Base-by-base conservation (phyloP, 2,888 invertebrate species). In the Hartigia nigra region DNA sequence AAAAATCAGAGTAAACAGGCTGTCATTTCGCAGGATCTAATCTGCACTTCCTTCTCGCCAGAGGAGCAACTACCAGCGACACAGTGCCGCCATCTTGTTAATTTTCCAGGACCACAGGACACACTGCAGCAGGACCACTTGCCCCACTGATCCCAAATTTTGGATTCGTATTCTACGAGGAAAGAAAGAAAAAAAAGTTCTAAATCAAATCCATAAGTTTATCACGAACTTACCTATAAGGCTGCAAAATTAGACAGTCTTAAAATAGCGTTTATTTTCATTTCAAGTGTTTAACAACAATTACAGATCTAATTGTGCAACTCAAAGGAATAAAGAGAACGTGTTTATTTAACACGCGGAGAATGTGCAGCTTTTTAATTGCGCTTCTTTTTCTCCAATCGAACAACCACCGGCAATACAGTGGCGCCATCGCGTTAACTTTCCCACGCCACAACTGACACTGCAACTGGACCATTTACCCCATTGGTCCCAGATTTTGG, bases 11-110 rank as follows among this genome's bases (percentile, higher is more conserved):
- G 39, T 4, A 55, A 86, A 78, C 92, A 92, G 23, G 89, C 85
- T 55, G 88, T 87, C 78, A 89, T 78, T 36, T 89, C 87, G 81
- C 92, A 93, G 12, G 90, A 91, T 87, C 91, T 92, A 80, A 92
- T 91, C 84, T 92, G 92, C n/a, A 92, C 92, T 82, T 92, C 92
- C 81, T 92, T 92, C 82, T 93, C 92, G n/a, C 92, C 92, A 1
- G 88, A 81, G 31, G 89, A 87, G 84, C 92, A 92, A 55, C 90
- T 90, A 12, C 91, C 91, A 1, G 89, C 87, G 12, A 92, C 87
- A 83, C 92, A 92, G 84, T 92, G 92, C 74, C 92, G 86, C 92
- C 92, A 92, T 86, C 92, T 85, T 79, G 90, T 88, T 82, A 89
- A 86, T 84, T 90, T 90, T 14, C 92, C 92, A 37, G 89, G 85